Evolutionary conservation across 2,797 vertebrate genomes (phyloP).

Genomic region (Pseudomugil tenellus): DNA sequence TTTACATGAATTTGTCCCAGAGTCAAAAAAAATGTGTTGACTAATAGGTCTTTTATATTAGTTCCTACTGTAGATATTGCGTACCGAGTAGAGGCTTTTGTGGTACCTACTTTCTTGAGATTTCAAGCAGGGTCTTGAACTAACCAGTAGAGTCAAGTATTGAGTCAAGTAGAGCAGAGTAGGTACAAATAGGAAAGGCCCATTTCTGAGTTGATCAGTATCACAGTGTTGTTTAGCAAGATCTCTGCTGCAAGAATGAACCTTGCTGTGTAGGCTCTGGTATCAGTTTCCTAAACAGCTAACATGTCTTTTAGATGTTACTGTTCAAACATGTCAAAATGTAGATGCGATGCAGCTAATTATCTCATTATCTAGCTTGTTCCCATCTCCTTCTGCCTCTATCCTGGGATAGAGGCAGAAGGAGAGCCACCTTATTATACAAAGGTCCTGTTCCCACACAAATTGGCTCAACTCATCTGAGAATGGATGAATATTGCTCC

Average conservation of each 20-base stretch:
- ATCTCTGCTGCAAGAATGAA: not conserved
- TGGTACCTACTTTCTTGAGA: no score
- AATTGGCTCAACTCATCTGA: not conserved
- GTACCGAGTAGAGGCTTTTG: no score
- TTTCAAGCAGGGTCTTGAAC: no score
- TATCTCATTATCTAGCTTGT: constrained; percentile 7
- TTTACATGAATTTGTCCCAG: no score
- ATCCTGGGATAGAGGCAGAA: not conserved
- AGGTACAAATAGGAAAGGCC: no score
- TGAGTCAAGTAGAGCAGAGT: no score
- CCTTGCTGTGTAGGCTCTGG: not conserved
- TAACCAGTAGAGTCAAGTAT: no score
- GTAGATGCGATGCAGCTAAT: constrained; percentile 4
- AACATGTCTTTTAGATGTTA: not conserved
- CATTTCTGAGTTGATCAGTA: no score
- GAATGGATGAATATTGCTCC: not conserved
- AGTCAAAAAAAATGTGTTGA: no score
- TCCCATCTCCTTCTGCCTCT: not conserved
- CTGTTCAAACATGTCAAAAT: not conserved
- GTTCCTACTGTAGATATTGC: no score
- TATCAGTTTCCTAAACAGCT: not conserved
- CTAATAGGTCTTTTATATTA: no score
- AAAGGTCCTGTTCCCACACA: not conserved
- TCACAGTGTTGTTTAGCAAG: not conserved
- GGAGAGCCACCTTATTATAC: not conserved